Percentiles rank a stretch among this genome's conserved stretches.
phyloP scores from a whole-genome alignment of 2,888 invertebrate species.

The Hemistola chrysoprasaria region DNA sequence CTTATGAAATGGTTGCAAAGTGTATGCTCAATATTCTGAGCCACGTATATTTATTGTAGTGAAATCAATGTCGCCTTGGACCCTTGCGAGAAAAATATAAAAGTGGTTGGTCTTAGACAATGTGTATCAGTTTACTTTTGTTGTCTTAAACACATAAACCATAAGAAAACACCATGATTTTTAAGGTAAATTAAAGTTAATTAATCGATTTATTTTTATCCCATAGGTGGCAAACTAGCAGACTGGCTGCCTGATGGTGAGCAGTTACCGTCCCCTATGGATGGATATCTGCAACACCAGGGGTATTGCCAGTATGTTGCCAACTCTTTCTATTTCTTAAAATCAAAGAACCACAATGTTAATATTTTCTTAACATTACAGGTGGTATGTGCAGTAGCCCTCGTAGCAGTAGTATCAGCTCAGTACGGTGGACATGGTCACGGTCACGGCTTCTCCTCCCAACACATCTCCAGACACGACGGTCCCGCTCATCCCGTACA shows the following conservation, averaged over 20 bases:
- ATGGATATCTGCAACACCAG: too few species aligned
- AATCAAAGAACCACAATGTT: too few species aligned
- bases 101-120: conserved; percentile 29
- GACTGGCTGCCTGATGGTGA: too few species aligned
- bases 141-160: conserved; percentile 10
- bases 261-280: too few species aligned
- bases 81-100: conserved; percentile 34
- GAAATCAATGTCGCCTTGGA: conserved; percentile 33
- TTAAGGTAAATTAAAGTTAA: conserved; percentile 25
- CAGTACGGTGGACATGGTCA: conserved; percentile 38
- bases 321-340: too few species aligned
- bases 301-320: too few species aligned
- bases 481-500: conserved; percentile 24
- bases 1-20: too few species aligned
- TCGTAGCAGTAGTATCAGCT: conserved; percentile 21
- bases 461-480: conserved; percentile 31
- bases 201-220: too few species aligned
- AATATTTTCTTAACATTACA: conserved; percentile 5
- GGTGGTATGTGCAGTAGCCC: conserved; percentile 19
- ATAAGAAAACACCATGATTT: conserved; percentile 26
- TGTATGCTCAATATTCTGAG: too few species aligned
- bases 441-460: conserved; percentile 43
- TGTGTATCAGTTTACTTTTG: conserved; percentile 32
- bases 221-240: too few species aligned
- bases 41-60: conserved; percentile 27